Conservation (phyloP, 1,140 invertebrate genomes). For the Paraescarpia echinospica region DNA sequence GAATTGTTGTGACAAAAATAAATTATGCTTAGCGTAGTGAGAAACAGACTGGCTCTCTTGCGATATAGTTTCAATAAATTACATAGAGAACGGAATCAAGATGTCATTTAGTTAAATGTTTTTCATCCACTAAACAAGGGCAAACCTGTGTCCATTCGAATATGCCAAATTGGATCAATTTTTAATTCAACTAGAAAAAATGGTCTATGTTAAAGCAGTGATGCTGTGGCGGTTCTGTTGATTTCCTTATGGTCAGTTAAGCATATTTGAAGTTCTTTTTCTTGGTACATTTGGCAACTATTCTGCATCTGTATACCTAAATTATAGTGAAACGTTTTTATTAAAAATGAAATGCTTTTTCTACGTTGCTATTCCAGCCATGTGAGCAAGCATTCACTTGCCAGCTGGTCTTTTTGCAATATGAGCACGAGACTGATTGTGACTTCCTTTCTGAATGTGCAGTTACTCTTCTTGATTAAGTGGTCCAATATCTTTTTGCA, state of each 20-base stretch:
- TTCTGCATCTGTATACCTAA: not conserved
- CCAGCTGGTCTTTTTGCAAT: too few species aligned
- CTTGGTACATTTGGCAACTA: not conserved
- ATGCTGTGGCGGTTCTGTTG: not conserved
- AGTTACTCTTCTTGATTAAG: not conserved
- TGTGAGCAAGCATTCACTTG: too few species aligned
- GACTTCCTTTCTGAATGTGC: not conserved
- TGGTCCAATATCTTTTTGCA: not conserved
- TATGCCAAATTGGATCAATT: not conserved
- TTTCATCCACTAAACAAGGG: not conserved
- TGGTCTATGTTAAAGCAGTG: not conserved
- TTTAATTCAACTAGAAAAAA: not conserved
- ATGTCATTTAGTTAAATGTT: not conserved
- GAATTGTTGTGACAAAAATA: not conserved
- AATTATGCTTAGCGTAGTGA: not conserved
- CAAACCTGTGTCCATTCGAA: not conserved
- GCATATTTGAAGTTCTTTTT: not conserved
- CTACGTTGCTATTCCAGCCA: not conserved
- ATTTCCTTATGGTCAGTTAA: not conserved
- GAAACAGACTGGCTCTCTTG: not conserved
- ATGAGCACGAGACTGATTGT: not conserved
- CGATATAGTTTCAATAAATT: not conserved
- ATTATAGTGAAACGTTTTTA: not conserved
- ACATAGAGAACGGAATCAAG: too few species aligned
- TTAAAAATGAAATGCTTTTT: not conserved